Conservation (phyloP, 2,888 invertebrate species). For the Plagodis dolabraria region DNA sequence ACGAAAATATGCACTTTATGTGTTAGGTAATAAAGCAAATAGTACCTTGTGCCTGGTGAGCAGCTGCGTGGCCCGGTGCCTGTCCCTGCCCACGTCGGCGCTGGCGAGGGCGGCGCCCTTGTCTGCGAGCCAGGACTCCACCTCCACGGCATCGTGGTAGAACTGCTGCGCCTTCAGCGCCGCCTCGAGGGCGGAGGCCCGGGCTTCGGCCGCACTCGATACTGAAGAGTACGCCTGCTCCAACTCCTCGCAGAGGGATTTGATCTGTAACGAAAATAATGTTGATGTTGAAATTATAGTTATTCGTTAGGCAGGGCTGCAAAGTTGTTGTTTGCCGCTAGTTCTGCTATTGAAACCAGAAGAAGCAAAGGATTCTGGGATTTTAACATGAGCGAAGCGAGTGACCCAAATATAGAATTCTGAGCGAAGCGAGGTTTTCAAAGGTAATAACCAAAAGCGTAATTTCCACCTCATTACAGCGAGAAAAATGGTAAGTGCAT, state of each 20-base stretch:
- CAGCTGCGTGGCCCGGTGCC: constrained; percentile 95
- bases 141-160: constrained; percentile 95
- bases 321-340: no score
- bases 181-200: constrained; percentile 92
- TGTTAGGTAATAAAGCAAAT: neutral
- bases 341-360: no score
- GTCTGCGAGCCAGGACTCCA: constrained; percentile 97
- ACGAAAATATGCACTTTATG: no score
- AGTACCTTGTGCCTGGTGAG: constrained; percentile 97
- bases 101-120: constrained; percentile 92
- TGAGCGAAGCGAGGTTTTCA: no score
- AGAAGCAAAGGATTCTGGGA: no score
- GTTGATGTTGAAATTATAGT: no score
- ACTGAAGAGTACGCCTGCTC: constrained; percentile 90
- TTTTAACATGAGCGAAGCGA: no score
- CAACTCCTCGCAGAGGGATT: constrained; percentile 89
- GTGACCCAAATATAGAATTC: no score
- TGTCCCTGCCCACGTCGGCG: constrained; percentile 95
- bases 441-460: no score
- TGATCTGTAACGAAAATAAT: constrained; percentile 81
- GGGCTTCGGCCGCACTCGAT: constrained; percentile 87
- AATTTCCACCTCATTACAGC: no score
- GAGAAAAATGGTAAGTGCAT: no score
- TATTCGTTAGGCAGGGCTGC: no score
- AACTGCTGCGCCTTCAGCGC: constrained; percentile 96